phyloP scores from a whole-genome alignment of 2,888 invertebrate species.

The Ariolimax columbianus region DNA sequence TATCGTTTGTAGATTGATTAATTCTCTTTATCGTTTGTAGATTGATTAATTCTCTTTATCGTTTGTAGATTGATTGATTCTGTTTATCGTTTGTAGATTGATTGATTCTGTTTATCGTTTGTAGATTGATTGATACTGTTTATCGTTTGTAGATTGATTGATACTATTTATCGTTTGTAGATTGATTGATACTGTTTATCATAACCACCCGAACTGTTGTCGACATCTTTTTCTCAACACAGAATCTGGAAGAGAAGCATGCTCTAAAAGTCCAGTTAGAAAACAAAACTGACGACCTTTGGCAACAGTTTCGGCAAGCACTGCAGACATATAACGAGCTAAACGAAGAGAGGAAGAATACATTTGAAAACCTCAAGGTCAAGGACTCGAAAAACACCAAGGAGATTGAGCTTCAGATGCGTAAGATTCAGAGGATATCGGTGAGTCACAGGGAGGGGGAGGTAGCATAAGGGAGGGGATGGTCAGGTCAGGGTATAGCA shows the following conservation, averaged over 20 bases:
- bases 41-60: no score
- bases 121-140: no score
- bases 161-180: no score
- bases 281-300: constrained; percentile 76
- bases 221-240: neutral
- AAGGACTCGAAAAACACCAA: constrained; percentile 78
- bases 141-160: no score
- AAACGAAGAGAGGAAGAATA: constrained; percentile 77
- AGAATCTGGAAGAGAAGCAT: constrained; percentile 79
- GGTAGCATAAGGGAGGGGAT: no score
- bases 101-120: no score
- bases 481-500: no score
- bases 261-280: constrained; percentile 77
- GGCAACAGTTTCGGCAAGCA: constrained; percentile 76
- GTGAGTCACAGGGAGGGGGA: constrained; percentile 61
- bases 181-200: neutral
- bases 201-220: no score
- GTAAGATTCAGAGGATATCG: constrained; percentile 77
- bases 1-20: no score
- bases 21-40: no score
- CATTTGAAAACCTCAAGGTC: constrained; percentile 76
- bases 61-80: no score
- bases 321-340: constrained; percentile 77
- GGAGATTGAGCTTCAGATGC: constrained; percentile 79
- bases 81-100: no score